A percentile compares a stretch with the other conserved stretches of the same genome.
Conservation (phyloP, 2,797 vertebrate genomes). For the Arctocebus calabarensis region DNA sequence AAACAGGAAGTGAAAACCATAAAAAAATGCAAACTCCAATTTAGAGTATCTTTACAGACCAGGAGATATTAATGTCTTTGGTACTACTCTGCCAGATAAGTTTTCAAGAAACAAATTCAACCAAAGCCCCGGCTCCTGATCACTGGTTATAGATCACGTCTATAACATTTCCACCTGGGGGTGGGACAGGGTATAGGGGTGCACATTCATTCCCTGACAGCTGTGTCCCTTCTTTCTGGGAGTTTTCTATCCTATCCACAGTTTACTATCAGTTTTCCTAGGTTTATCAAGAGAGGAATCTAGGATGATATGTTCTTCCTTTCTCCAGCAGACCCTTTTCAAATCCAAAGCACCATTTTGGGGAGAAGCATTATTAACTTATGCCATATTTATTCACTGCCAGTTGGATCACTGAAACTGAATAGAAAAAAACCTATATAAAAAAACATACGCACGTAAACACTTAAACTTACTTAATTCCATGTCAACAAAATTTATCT, state of each 20-base stretch:
- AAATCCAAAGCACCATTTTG: conserved; percentile 84
- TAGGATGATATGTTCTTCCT: conserved; percentile 67
- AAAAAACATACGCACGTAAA: conserved; percentile 89
- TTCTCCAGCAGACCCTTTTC: conserved; percentile 74
- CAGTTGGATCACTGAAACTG: conserved; percentile 87
- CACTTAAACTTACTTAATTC: conserved; percentile 88
- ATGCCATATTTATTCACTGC: conserved; percentile 85
- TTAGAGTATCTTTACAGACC: conserved; percentile 43
- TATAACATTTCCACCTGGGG: not conserved
- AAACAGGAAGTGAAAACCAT: conserved; percentile 62
- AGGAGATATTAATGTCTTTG: conserved; percentile 79
- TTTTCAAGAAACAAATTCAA: conserved; percentile 74
- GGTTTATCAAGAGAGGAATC: conserved; percentile 79
- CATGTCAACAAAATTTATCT: conserved; percentile 88
- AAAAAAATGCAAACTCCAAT: conserved; percentile 40
- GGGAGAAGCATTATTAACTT: conserved; percentile 85
- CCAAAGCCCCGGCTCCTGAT: conserved; percentile 66
- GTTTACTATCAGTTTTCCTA: conserved; percentile 54
- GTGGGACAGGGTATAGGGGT: not conserved
- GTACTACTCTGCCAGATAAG: conserved; percentile 75
- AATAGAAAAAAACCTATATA: conserved; percentile 87
- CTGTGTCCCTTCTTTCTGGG: conserved; percentile 65
- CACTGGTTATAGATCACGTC: conserved; percentile 60
- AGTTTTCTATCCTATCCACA: not conserved
- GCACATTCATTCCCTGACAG: conserved; percentile 78